phyloP scores from a whole-genome alignment of 1,140 invertebrate genomes.

The Bemisia tabaci region DNA sequence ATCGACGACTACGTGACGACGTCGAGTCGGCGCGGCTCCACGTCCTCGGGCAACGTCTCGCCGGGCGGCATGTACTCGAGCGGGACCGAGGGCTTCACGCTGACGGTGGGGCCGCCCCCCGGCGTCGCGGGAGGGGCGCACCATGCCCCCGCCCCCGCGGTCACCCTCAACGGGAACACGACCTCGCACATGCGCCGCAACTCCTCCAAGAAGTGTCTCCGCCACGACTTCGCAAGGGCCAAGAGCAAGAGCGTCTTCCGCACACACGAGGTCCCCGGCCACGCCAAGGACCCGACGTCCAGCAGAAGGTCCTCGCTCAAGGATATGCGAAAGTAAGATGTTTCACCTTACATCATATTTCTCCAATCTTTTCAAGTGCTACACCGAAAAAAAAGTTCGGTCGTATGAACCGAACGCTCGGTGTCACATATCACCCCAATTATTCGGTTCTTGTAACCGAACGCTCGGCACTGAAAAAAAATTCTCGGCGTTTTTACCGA shows the following conservation, averaged over 20 bases:
- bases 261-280: constrained; percentile 28
- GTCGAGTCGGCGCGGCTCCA: constrained; percentile 13
- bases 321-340: constrained; percentile 31
- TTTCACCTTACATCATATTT: background rate
- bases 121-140: background rate
- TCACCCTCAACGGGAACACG: constrained; percentile 9
- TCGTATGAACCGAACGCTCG: no score
- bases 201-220: constrained; percentile 36
- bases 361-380: background rate
- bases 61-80: constrained; percentile 5
- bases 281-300: constrained; percentile 22
- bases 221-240: constrained; percentile 37
- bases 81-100: background rate
- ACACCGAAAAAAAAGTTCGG: no score
- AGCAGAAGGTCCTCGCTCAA: constrained; percentile 31
- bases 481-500: no score
- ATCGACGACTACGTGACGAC: constrained; percentile 27
- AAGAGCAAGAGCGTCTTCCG: constrained; percentile 36
- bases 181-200: constrained; percentile 20
- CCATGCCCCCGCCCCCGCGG: background rate
- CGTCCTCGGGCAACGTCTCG: constrained; percentile 17
- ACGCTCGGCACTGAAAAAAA: no score
- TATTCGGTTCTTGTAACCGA: no score
- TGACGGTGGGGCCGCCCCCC: background rate
- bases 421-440: no score